Evolutionary conservation across 92 coral and sea anemone species (phyloP).

Genomic region (Actinernus sp.): DNA sequence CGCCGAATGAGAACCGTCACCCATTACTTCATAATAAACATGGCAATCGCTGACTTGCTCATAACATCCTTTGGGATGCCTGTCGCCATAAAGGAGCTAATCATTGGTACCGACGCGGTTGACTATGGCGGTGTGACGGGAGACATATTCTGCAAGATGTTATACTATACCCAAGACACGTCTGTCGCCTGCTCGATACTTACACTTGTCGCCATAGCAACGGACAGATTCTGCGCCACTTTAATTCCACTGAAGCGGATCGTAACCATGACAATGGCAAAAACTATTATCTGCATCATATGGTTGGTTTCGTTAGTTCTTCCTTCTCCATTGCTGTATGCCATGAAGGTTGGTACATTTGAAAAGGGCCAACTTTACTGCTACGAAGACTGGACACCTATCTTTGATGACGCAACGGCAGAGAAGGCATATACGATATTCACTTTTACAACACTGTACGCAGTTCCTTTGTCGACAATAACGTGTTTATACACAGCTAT

Average conservation of each 20-base stretch:
- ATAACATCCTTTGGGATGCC: conserved; percentile 63
- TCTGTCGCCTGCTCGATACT: conserved; percentile 74
- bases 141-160: conserved; percentile 36
- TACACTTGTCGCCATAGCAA: conserved; percentile 73
- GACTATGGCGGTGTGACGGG: conserved; percentile 30
- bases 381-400: conserved; percentile 67
- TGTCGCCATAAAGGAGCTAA: conserved; percentile 21
- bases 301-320: conserved; percentile 60
- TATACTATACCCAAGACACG: conserved; percentile 42
- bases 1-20: conserved; percentile 35
- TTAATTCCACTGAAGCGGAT: conserved; percentile 59
- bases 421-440: conserved; percentile 50
- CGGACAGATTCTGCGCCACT: conserved; percentile 71
- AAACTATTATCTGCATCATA: conserved; percentile 40
- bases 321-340: conserved; percentile 51
- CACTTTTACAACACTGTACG: conserved; percentile 35
- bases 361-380: conserved; percentile 17
- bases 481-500: conserved; percentile 30
- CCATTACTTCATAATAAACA: conserved; percentile 42
- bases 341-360: conserved; percentile 1
- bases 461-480: conserved; percentile 22
- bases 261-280: conserved; percentile 34
- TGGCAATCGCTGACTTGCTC: conserved; percentile 60
- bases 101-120: conserved; percentile 28
- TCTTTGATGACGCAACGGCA: conserved; percentile 23